Evolutionary conservation across 2,113 vertebrate genomes (phyloP), one percentile per base, ranked within the genome.

Genomic region (Nerophis ophidion): DNA sequence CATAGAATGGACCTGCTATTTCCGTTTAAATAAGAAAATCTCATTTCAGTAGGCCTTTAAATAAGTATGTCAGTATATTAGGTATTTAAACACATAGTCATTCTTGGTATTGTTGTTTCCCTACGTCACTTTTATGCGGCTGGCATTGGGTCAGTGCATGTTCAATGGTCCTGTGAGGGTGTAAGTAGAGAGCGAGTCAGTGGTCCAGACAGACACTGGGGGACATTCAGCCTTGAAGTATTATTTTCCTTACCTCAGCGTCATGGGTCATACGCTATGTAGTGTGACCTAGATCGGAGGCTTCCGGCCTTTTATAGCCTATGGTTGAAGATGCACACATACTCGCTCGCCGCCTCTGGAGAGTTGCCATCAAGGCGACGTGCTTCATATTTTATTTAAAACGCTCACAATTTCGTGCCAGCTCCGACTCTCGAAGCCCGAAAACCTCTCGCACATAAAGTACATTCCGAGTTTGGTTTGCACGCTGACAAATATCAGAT

Each of bases 361-460:
- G 75, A 60, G 45, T 70, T 65, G 33, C 75, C 73, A 79, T 84
- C 77, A 81, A 80, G 47, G 74, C 60, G 17, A 63, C 45, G 9
- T 54, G 17, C 52, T 74, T 70, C 33, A 84, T 86, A 56, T 79
- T 80, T 86, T 77, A 86, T 86, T 86, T 16, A 84, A 72, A 71
- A 67, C 42, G 0, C 12, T 50, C 58, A 42, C 38, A 55, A 68
- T 67, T 49, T 73, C 0, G 45, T 76, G 71, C 77, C 70, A 66
- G 38, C 64, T 74, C 50, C 5, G 5, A 75, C 58, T 72, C 66
- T 49, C 8, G 10, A 16, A 73, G 35, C n/a, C 2, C 70, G 64
- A 75, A 34, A 2, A 57, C 5, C 55, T 33, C 66, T 17, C 16
- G 42, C 36, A 19, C 36, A 44, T 36, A 16, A 48, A 59, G 42